Conservation (phyloP, 2,797 vertebrate species). For the Galaxias olidus region DNA sequence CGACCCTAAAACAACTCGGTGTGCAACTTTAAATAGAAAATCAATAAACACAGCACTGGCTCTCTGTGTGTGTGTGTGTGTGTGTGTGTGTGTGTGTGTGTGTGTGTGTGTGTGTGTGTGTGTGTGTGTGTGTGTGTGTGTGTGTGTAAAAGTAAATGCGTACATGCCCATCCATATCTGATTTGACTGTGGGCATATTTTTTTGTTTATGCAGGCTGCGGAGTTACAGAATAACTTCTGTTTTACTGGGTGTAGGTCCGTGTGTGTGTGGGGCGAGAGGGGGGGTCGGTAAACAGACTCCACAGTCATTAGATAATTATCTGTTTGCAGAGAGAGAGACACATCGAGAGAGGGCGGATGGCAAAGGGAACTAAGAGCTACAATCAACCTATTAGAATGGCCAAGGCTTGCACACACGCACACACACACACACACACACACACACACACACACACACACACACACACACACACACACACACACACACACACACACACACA, state of each 20-base stretch:
- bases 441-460: not conserved
- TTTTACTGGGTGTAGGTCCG: not conserved
- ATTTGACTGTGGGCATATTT: slow-evolving; percentile 1
- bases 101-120: no score
- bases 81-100: slow-evolving; percentile 15
- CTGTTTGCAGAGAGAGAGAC: slow-evolving; percentile 7
- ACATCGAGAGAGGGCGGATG: not conserved
- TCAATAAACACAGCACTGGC: not conserved
- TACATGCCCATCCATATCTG: not conserved
- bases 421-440: not conserved
- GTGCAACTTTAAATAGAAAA: not conserved
- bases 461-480: no score
- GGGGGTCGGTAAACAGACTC: not conserved
- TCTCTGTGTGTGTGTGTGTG: slow-evolving; percentile 1
- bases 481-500: no score
- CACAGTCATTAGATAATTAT: slow-evolving; percentile 13
- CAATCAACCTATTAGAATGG: slow-evolving; percentile 10
- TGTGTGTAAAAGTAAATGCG: not conserved
- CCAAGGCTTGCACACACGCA: not conserved
- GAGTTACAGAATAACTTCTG: not conserved
- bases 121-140: no score
- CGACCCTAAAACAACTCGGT: not conserved
- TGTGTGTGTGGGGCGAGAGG: not conserved
- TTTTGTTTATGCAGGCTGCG: not conserved
- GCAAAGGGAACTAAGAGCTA: not conserved